Evolutionary conservation across 2,888 invertebrate genomes (phyloP).

Genomic region (Caenorhabditis macrosperma): DNA sequence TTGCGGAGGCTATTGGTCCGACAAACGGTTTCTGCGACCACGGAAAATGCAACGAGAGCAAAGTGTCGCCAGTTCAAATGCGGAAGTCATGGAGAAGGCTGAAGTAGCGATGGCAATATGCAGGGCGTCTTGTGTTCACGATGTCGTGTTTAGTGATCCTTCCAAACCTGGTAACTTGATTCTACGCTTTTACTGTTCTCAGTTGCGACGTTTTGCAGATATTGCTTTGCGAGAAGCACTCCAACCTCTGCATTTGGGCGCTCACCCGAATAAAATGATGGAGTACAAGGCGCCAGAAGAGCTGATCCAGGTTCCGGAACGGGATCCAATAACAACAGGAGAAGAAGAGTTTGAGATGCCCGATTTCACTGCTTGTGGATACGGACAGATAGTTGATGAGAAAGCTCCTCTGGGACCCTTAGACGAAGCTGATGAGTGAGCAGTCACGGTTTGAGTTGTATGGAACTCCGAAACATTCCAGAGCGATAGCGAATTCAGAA

Average conservation of each 20-base stretch:
- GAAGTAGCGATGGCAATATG: slow-evolving; percentile 59
- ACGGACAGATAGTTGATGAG: slow-evolving; percentile 34
- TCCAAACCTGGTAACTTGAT: slow-evolving; percentile 15
- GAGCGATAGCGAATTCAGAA: background rate
- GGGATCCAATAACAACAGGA: slow-evolving; percentile 31
- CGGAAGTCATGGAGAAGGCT: slow-evolving; percentile 55
- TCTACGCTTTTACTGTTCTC: background rate
- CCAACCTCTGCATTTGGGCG: slow-evolving; percentile 22
- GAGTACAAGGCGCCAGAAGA: slow-evolving; percentile 40
- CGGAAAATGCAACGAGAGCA: slow-evolving; percentile 58
- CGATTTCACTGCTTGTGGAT: slow-evolving; percentile 37
- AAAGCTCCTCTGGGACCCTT: slow-evolving; percentile 10
- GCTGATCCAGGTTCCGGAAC: slow-evolving; percentile 16
- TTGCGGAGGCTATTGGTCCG: slow-evolving; percentile 63
- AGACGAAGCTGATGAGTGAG: slow-evolving; percentile 34
- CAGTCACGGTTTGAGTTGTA: background rate
- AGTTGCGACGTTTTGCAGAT: slow-evolving; percentile 17
- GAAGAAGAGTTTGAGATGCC: slow-evolving; percentile 26
- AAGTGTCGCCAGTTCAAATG: slow-evolving; percentile 46
- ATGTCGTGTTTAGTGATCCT: slow-evolving; percentile 22
- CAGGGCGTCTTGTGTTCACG: background rate
- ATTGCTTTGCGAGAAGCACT: slow-evolving; percentile 35
- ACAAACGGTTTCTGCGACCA: slow-evolving; percentile 65
- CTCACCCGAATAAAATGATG: slow-evolving; percentile 19
- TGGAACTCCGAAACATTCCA: slow-evolving; percentile 4